phyloP scores from a whole-genome alignment of 1,140 invertebrate species.

The Aphelinus certus region DNA sequence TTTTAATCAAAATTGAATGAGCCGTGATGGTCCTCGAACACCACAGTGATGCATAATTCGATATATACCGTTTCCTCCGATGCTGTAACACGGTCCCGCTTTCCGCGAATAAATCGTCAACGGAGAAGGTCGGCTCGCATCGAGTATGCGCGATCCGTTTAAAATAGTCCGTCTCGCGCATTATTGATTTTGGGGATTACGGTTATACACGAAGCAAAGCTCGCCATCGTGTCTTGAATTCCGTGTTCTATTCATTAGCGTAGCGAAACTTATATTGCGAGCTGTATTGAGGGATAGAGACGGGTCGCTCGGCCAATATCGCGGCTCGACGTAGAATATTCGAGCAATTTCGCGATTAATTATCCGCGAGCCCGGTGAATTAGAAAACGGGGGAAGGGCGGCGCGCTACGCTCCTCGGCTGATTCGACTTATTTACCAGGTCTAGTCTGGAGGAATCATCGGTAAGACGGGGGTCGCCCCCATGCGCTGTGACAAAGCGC shows the following conservation, averaged over 20 bases:
- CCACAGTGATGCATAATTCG: too few species aligned
- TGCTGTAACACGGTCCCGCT: too few species aligned
- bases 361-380: conserved; percentile 18
- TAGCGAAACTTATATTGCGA: conserved; percentile 31
- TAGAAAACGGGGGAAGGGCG: conserved; percentile 29
- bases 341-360: conserved; percentile 30
- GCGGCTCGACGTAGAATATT: conserved; percentile 26
- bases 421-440: conserved; percentile 27
- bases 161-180: conserved; percentile 15
- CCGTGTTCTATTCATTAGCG: conserved; percentile 36
- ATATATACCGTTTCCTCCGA: too few species aligned
- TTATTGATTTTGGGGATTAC: not conserved
- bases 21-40: too few species aligned
- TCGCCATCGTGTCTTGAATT: conserved; percentile 8
- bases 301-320: not conserved
- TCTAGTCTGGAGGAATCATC: too few species aligned
- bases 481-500: too few species aligned
- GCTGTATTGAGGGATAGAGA: not conserved
- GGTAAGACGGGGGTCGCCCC: too few species aligned
- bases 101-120: too few species aligned
- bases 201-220: not conserved
- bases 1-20: too few species aligned
- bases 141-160: conserved; percentile 6
- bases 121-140: too few species aligned
- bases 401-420: not conserved